Base-by-base conservation (phyloP, 2,797 vertebrate genomes). In the Ambastaia sidthimunki region DNA sequence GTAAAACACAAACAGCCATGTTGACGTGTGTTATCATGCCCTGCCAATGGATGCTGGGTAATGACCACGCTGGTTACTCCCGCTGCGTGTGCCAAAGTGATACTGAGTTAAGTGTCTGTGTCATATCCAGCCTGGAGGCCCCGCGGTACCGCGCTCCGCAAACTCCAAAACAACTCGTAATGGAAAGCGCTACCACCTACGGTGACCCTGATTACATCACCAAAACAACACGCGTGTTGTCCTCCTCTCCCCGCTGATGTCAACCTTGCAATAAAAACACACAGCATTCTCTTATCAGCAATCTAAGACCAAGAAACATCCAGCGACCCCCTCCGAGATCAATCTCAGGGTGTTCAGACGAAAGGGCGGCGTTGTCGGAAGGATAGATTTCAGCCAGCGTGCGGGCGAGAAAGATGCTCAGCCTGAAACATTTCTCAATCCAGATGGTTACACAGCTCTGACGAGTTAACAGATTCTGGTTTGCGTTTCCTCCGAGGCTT, bases 151-250 rank as follows among this genome's bases (percentile, higher is more conserved):
- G 60, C 44, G 55, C 69, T 78, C 74, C 59, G 12, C 76, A 89
- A 88, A 89, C 85, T 82, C 79, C 82, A 84, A 90, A 89, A 91
- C 83, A 85, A 85, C 81, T 85, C 76, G 82, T 81, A 81, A 85
- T 84, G 85, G 84, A 89, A 76, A 83, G 83, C n/a, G 79, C 76
- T 63, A 76, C 65, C 76, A 82, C 84, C 80, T 88, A 86, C 84
- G 37, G 66, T 60, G 74, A 72, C 80, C 80, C 9, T 2, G 67
- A 84, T 85, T 74, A 68, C 78, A 76, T 82, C 84, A 84, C 63
- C 59, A 76, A 82, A 78, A 62, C 76, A 69, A 74, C 70, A 75
- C 37, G 57, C 52, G 23, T 47, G 57, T 74, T 4, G 62, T n/a
- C 71, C 74, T 52, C 23, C 44, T 60, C 31, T 72, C 44, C 57